Evolutionary conservation across 2,888 invertebrate genomes (phyloP).

Genomic region (Selenia dentaria): DNA sequence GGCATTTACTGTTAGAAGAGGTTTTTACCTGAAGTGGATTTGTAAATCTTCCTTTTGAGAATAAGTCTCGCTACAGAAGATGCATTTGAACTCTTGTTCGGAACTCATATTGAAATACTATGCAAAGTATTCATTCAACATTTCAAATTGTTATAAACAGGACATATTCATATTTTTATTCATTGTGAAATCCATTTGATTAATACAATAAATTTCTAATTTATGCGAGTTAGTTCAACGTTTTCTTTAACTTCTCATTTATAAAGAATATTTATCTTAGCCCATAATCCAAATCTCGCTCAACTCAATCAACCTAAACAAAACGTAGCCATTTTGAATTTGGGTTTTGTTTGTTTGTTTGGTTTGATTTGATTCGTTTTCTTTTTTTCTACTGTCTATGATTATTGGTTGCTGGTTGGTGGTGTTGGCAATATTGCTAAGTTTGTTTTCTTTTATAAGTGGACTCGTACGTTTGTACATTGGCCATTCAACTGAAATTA

Average conservation of each 20-base stretch:
- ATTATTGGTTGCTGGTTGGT: too few species aligned
- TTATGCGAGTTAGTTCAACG: too few species aligned
- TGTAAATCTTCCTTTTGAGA: constrained; percentile 84
- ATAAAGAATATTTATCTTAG: background rate
- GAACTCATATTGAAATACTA: constrained; percentile 54
- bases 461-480: too few species aligned
- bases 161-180: too few species aligned
- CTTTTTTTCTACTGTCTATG: too few species aligned
- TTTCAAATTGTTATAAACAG: background rate
- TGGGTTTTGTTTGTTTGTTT: constrained; percentile 14
- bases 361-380: constrained; percentile 1
- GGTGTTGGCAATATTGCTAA: too few species aligned
- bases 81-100: constrained; percentile 72
- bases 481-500: too few species aligned
- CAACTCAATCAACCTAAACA: constrained; percentile 25
- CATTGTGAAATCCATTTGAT: too few species aligned
- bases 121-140: constrained; percentile 1
- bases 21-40: constrained; percentile 84
- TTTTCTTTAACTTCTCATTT: background rate
- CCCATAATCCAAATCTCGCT: constrained; percentile 2
- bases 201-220: too few species aligned
- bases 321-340: constrained; percentile 33
- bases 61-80: constrained; percentile 84
- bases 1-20: background rate
- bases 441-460: too few species aligned